phyloP scores from a whole-genome alignment of 2,888 invertebrate species.

The Drosophila subsilvestris region DNA sequence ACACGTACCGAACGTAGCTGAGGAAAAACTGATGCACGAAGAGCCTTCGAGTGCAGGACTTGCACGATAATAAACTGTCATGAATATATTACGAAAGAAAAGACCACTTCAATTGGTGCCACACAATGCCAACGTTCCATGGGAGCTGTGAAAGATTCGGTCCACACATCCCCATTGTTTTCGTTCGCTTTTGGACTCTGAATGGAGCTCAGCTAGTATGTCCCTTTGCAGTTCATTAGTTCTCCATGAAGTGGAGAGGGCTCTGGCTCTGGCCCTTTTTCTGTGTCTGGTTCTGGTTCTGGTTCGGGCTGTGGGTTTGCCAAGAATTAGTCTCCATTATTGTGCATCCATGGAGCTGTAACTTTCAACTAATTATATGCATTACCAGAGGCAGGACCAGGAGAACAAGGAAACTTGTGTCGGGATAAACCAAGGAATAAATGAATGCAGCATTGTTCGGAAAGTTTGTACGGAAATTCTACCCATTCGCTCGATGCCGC shows the following conservation, averaged over 20 bases:
- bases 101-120: too few relatives aligned
- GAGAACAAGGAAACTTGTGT: slow-evolving; percentile 2
- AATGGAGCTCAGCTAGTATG: too few relatives aligned
- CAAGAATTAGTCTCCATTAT: slow-evolving; percentile 31
- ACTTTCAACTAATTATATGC: slow-evolving; percentile 47
- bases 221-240: slow-evolving; percentile 1
- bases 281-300: not conserved
- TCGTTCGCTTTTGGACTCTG: not conserved
- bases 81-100: too few relatives aligned
- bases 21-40: too few relatives aligned
- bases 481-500: not conserved
- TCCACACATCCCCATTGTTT: not conserved
- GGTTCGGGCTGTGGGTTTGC: not conserved
- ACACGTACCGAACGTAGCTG: too few relatives aligned
- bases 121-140: too few relatives aligned
- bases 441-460: slow-evolving; percentile 1
- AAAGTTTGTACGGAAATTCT: slow-evolving; percentile 9
- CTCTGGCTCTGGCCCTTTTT: not conserved
- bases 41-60: too few relatives aligned
- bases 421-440: slow-evolving; percentile 10
- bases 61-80: too few relatives aligned
- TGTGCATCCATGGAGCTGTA: slow-evolving; percentile 25
- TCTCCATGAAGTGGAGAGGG: not conserved
- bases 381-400: slow-evolving; percentile 5
- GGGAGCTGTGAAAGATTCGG: too few relatives aligned